Conservation (phyloP, 2,797 vertebrate species). For the Myripristis jacobus region DNA sequence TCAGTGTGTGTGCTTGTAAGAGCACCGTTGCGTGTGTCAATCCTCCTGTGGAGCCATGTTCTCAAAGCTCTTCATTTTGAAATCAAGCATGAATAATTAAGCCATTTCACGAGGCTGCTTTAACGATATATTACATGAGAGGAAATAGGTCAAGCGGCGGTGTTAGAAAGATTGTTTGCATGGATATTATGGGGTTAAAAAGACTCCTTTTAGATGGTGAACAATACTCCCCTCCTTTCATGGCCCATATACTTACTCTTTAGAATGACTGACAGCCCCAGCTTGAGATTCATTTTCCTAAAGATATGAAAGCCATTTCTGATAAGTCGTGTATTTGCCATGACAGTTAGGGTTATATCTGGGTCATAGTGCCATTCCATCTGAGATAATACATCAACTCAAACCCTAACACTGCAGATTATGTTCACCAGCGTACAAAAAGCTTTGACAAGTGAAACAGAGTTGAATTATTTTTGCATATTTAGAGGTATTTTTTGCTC, state of each 20-base stretch:
- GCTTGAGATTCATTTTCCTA: constrained; percentile 36
- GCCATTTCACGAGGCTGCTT: constrained; percentile 84
- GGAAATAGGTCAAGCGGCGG: constrained; percentile 85
- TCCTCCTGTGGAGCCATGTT: constrained; percentile 83
- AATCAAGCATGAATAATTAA: constrained; percentile 88
- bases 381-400: constrained; percentile 34
- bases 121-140: constrained; percentile 83
- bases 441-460: background rate
- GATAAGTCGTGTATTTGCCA: constrained; percentile 28
- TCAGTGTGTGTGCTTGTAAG: constrained; percentile 80
- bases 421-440: background rate
- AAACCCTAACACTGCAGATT: background rate
- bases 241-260: constrained; percentile 37
- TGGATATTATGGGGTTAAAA: constrained; percentile 73
- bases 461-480: background rate
- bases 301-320: constrained; percentile 33
- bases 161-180: constrained; percentile 71
- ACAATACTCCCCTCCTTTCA: constrained; percentile 46
- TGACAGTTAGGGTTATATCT: constrained; percentile 48
- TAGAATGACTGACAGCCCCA: constrained; percentile 49
- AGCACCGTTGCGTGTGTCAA: constrained; percentile 81
- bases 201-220: constrained; percentile 29
- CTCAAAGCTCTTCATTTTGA: constrained; percentile 85
- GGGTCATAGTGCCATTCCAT: constrained; percentile 51
- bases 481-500: background rate